Evolutionary conservation across 1,140 invertebrate species (phyloP).

Genomic region (Ceratosolen fusciceps): DNA sequence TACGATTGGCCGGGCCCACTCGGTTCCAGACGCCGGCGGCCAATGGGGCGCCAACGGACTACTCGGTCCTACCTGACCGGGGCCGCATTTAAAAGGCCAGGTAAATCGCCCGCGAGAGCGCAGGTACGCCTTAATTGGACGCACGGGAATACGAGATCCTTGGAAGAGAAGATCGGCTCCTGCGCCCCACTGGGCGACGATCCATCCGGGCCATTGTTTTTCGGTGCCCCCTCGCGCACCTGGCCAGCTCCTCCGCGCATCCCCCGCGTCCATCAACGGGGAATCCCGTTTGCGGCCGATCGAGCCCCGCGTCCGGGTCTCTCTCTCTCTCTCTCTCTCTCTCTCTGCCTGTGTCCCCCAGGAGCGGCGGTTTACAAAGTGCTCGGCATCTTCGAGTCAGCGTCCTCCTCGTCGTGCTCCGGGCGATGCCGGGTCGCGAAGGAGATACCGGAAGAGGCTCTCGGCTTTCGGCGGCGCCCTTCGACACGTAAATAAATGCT

Average conservation of each 20-base stretch:
- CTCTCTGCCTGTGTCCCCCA: too few relatives aligned
- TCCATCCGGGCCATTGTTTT: not conserved
- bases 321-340: too few relatives aligned
- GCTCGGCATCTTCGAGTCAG: not conserved
- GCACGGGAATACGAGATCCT: conserved; percentile 19
- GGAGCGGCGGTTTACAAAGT: too few relatives aligned
- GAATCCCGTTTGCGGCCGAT: not conserved
- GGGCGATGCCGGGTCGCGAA: too few relatives aligned
- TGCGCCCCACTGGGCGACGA: not conserved
- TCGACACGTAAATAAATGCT: not conserved
- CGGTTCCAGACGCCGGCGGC: not conserved
- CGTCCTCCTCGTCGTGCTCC: too few relatives aligned
- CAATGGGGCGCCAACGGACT: not conserved
- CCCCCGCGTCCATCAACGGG: not conserved
- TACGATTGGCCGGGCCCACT: not conserved
- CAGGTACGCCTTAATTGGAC: not conserved
- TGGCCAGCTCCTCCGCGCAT: not conserved
- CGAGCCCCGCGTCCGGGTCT: not conserved
- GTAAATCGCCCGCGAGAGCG: not conserved
- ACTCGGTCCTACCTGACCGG: not conserved
- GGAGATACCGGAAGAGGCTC: too few relatives aligned
- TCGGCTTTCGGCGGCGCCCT: not conserved
- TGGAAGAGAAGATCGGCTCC: conserved; percentile 6
- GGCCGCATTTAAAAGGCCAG: not conserved
- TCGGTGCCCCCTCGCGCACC: not conserved